Percentiles rank a stretch among this genome's conserved stretches.
These are phyloP conservation scores for Tipula unca DNA, from an alignment of 2,888 invertebrate genomes.

Conservation along the genomic window DNA sequence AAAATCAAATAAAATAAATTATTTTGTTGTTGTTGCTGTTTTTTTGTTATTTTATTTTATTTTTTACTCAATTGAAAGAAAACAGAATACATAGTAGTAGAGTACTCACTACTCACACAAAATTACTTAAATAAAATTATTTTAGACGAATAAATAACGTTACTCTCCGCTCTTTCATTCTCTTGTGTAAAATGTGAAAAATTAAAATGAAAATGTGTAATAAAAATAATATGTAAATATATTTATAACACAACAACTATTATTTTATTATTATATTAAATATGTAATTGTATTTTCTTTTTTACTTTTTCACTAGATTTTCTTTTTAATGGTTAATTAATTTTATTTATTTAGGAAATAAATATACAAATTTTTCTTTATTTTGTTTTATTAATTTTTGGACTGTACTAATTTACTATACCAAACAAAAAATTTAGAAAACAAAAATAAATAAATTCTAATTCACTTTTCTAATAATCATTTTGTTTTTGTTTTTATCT, in stretches of 20 bases:
- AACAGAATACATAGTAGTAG: background rate
- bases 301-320: background rate
- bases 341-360: background rate
- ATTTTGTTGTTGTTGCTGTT: background rate
- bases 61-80: background rate
- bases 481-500: background rate
- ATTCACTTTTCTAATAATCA: background rate
- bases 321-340: background rate
- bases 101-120: background rate
- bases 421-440: background rate
- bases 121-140: background rate
- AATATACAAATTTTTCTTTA: background rate
- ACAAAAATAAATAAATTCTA: background rate
- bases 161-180: background rate
- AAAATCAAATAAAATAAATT: background rate
- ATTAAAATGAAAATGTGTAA: background rate
- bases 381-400: background rate
- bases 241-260: background rate
- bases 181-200: background rate
- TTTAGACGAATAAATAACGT: background rate
- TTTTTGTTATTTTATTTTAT: background rate
- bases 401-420: background rate
- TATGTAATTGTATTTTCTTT: background rate
- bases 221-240: background rate
- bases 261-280: background rate